Evolutionary conservation across 2,888 invertebrate genomes (phyloP).

Genomic region (Drosophila eohydei): DNA sequence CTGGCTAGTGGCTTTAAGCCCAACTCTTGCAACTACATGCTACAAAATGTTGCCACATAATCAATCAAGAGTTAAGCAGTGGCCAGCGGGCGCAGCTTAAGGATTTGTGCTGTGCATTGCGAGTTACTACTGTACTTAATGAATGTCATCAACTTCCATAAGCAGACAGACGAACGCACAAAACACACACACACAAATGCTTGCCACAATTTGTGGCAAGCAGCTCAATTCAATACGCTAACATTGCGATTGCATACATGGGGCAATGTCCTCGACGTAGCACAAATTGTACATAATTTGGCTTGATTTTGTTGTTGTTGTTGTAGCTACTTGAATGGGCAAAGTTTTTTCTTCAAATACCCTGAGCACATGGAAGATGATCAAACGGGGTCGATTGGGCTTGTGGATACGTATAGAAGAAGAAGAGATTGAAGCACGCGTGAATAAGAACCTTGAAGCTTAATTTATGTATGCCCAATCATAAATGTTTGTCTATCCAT

Average conservation of each 20-base stretch:
- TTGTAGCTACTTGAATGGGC: constrained; percentile 42
- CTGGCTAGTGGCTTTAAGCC: constrained; percentile 37
- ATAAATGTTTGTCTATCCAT: too few relatives aligned
- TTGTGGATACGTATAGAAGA: too few relatives aligned
- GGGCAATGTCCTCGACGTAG: constrained; percentile 74
- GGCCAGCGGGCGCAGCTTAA: constrained; percentile 51
- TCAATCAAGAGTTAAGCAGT: constrained; percentile 64
- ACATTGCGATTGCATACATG: constrained; percentile 71
- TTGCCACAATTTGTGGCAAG: constrained; percentile 13
- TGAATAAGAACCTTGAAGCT: too few relatives aligned
- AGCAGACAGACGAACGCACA: constrained; percentile 27
- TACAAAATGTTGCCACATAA: constrained; percentile 49
- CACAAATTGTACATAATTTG: constrained; percentile 76
- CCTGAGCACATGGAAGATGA: neutral
- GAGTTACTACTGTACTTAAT: constrained; percentile 54
- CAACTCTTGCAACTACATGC: constrained; percentile 31
- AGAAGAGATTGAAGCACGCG: too few relatives aligned
- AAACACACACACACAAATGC: constrained; percentile 7
- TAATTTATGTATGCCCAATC: too few relatives aligned
- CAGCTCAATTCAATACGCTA: constrained; percentile 58
- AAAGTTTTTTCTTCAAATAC: constrained; percentile 40
- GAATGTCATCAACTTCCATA: constrained; percentile 68
- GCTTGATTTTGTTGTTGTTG: constrained; percentile 59
- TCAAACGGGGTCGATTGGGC: neutral
- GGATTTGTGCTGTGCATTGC: constrained; percentile 27